Base-by-base conservation (phyloP, 2,113 vertebrate genomes). In the Polypterus bichir region DNA sequence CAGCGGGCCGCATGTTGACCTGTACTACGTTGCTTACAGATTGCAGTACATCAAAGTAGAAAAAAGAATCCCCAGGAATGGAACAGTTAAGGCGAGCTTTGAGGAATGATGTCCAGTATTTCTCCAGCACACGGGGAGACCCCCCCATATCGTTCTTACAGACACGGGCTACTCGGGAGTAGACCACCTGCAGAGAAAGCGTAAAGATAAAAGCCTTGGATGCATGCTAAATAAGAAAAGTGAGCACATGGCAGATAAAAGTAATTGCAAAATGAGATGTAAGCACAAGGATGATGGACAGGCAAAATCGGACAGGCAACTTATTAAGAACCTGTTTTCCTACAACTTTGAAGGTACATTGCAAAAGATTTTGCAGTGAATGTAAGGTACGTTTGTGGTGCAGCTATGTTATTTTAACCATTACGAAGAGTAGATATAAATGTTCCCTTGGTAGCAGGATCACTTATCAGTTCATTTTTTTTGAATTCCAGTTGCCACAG, bases 101-200 rank as follows among this genome's bases (percentile, higher is more conserved):
- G 57, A 97, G 88, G 78, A 98, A 98, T 0, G 94, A 97, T 0
- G 92, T 98, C 95, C 95, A 97, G 69, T 96, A 93, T 3, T 90
- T 88, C 64, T 98, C 94, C 71, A 98, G 82, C 57, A 93, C 94
- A 54, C 95, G 75, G 0, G 91, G 91, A 0, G 95, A 96, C 1
- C 95, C 95, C 0, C 94, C 95, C n/a, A 84, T 83, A 78, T 97
- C 95, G 0, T 97, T 97, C 76, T 97, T 97, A 57, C 95, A 97
- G 7, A 97, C 92, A 0, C 92, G 88, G 0, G 85, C 93, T n/a
- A 95, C 94, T 1, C 92, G 84, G 3, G 95, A 94, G 80, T 97
- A 96, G 67, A 87, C 72, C 60, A 98, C 92, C 95, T 97, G 77
- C 1, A 2, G 8, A 3, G 47, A 46, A 11, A 46, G 46, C 5